phyloP scores from a whole-genome alignment of 2,888 invertebrate species.

The Tromatobia lineatoria region DNA sequence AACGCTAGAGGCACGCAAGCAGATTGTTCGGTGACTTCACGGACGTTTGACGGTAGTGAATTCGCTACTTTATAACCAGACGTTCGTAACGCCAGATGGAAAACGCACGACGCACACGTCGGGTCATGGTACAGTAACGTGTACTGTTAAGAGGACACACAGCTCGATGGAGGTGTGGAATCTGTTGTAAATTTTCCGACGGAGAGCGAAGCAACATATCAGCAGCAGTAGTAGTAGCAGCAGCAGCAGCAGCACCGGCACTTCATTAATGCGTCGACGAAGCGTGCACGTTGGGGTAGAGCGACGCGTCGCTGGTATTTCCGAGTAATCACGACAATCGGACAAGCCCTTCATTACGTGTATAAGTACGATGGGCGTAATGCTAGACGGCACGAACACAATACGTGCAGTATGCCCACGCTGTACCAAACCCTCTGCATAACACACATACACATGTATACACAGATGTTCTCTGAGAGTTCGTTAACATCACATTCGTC shows the following conservation, averaged over 20 bases:
- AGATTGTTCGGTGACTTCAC: slow-evolving; percentile 9
- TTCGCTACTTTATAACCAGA: slow-evolving; percentile 27
- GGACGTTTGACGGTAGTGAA: slow-evolving; percentile 45
- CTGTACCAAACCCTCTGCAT: slow-evolving; percentile 23
- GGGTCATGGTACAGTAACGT: slow-evolving; percentile 82
- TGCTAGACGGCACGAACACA: slow-evolving; percentile 28
- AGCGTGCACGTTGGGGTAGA: slow-evolving; percentile 41
- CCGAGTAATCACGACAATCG: slow-evolving; percentile 65
- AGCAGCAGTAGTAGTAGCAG: neutral
- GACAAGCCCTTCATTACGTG: slow-evolving; percentile 60
- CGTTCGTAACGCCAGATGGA: slow-evolving; percentile 75
- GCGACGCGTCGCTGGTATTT: slow-evolving; percentile 50
- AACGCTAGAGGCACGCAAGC: neutral
- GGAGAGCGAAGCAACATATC: slow-evolving; percentile 10
- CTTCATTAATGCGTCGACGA: slow-evolving; percentile 64
- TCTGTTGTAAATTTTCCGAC: slow-evolving; percentile 60
- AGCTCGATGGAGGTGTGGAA: slow-evolving; percentile 54
- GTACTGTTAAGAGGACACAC: slow-evolving; percentile 78
- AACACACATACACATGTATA: neutral
- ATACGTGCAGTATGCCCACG: slow-evolving; percentile 25
- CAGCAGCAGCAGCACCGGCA: slow-evolving; percentile 28
- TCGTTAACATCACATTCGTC: slow-evolving; percentile 17
- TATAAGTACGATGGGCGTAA: slow-evolving; percentile 62
- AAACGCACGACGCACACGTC: slow-evolving; percentile 70
- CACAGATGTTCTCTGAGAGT: neutral